Evolutionary conservation across 2,113 vertebrate genomes (phyloP), one percentile per base, ranked within the genome.

Genomic region (Vanacampus margaritifer): DNA sequence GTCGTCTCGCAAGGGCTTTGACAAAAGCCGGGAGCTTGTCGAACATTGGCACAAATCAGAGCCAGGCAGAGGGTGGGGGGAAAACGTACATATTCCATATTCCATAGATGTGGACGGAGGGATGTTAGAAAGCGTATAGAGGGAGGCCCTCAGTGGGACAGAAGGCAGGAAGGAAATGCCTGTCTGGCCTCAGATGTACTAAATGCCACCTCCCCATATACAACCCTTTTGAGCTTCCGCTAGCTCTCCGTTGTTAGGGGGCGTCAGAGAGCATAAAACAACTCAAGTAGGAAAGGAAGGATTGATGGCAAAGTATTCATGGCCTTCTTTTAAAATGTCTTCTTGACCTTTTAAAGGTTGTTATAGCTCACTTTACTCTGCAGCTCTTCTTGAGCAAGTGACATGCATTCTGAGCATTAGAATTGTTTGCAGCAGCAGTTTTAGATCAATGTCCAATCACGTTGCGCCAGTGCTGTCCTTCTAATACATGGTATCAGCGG

Each of bases 161-260:
- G 73, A 80, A 79, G 81, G 78, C 82, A 84, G 87, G 76, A 63
- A 79, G 86, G 81, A 81, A 50, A 23, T 50, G 48, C 48, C 21
- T 50, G 48, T 50, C 21, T 50, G 48, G 77, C 79, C 76, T 91
- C 80, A 87, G 86, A 91, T 86, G 82, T 86, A 85, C 73, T 90
- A 90, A 91, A 90, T 79, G 88, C 80, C 81, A 81, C 36, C 72
- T 92, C 88, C 86, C 88, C 46, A n/a, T 70, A 39, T 87, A 90
- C 90, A 90, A 92, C 90, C 89, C 89, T 92, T 92, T 93, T 83
- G 79, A 75, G 80, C 76, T 79, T 84, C 83, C 79, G 86, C 74
- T 76, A 74, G 71, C 73, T 37, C 8, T 69, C 84, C 81, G 81
- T 79, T 62, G 54, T 80, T 68, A 36, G 68, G 68, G 65, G 77